Evolutionary conservation across 2,113 vertebrate species (phyloP).

Genomic region (Falco punctatus): DNA sequence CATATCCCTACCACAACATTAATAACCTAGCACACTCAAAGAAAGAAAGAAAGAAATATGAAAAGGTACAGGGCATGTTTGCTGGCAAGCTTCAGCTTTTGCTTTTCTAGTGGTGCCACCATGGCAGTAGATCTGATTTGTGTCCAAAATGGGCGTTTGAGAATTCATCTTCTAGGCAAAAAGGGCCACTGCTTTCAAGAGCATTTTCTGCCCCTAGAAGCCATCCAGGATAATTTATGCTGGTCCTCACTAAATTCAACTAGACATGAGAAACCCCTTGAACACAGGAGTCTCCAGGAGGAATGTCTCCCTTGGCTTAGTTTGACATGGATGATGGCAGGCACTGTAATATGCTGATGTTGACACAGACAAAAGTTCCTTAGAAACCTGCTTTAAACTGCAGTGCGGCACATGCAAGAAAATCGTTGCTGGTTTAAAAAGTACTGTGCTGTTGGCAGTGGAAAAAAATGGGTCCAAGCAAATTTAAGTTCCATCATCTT

Average conservation of each 20-base stretch:
- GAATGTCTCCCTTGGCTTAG: neutral
- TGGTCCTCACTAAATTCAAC: neutral
- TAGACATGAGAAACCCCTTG: neutral
- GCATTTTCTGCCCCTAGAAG: neutral
- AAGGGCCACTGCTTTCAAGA: neutral
- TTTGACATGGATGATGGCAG: neutral
- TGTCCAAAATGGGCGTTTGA: neutral
- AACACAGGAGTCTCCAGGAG: neutral
- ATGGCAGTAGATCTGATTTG: neutral
- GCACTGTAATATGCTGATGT: neutral
- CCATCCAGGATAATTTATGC: neutral
- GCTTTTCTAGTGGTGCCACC: neutral
- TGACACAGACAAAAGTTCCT: neutral
- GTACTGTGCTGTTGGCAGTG: neutral
- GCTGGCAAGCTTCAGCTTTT: neutral
- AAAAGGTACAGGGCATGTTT: neutral
- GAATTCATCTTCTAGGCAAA: neutral
- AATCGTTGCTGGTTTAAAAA: neutral
- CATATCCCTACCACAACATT: conserved; percentile 35
- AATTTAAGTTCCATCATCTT: neutral
- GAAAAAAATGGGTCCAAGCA: neutral
- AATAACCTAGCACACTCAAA: neutral
- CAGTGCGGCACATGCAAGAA: neutral
- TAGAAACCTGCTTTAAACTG: neutral
- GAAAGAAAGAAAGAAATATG: neutral